Evolutionary conservation across 2,797 vertebrate species (phyloP).

Genomic region (Aulostomus chinensis): DNA sequence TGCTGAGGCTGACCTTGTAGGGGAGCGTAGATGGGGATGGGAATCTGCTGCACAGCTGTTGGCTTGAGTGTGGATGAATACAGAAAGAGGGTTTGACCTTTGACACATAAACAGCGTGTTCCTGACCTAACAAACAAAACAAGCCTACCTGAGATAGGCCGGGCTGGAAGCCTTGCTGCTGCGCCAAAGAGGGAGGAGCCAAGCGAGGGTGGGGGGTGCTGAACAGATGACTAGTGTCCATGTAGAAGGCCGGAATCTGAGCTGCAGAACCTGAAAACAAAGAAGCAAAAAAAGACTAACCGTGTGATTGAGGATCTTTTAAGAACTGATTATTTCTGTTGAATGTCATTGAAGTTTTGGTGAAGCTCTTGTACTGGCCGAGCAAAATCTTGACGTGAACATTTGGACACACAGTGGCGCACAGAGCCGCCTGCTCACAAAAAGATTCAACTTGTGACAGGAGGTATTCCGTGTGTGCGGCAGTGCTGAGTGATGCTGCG

Average conservation of each 20-base stretch:
- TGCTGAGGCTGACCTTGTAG: conserved; percentile 94
- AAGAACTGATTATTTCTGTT: too few species aligned
- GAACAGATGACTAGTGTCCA: conserved; percentile 98
- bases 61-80: conserved; percentile 74
- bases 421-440: too few species aligned
- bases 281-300: neutral
- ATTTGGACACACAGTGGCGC: too few species aligned
- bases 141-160: conserved; percentile 94
- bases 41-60: conserved; percentile 95
- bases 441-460: too few species aligned
- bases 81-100: neutral
- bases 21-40: conserved; percentile 97
- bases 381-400: too few species aligned
- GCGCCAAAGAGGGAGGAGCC: conserved; percentile 92
- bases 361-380: too few species aligned
- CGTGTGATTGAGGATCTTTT: neutral
- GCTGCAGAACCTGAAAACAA: conserved; percentile 81
- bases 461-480: too few species aligned
- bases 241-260: conserved; percentile 97
- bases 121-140: neutral
- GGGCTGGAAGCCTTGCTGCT: conserved; percentile 95
- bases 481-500: too few species aligned
- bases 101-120: neutral
- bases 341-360: too few species aligned
- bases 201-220: conserved; percentile 94